Evolutionary conservation across 2,888 invertebrate species (phyloP), one percentile per base, ranked within the genome.

Genomic region (Palloptera scutellata): DNA sequence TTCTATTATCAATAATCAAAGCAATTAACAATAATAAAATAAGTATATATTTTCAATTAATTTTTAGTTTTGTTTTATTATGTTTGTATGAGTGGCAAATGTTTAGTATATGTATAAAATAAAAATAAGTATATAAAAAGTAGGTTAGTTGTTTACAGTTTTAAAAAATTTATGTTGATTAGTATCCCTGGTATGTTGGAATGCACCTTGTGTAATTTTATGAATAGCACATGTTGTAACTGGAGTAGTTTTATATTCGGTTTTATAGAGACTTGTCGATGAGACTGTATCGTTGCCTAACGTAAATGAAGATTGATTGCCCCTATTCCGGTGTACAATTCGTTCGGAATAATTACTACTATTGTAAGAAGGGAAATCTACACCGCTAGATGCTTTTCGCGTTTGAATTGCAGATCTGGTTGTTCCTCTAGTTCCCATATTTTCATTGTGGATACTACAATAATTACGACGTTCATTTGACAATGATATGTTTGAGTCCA

Each of bases 91-190:
- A 20, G 15, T 60, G n/a, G 41, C 40, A 17, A 60, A 60, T 60
- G 15, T 48, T 17, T n/a, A n/a, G 13, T 15, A 20, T 19, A n/a
- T 61, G 3, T 61, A 51, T 30, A 13, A 48, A 61, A 61, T 12
- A 6, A 11, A 4, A 59, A 12, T 48, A 45, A 30, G 17, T 42
- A 12, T 59, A 15, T 30, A 15, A 17, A 17, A 42, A 17, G 42
- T 19, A 13, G 13, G 20, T 58, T 64, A 64, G 12, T 64, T 64
- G 43, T 70, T 81, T 54, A 80, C 76, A 59, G 78, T 75, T 73
- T 92, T 88, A 82, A 93, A 95, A 83, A 93, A 94, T 82, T 92
- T 93, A 84, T 95, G 94, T 79, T 92, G 91, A 75, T 91, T 91
- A 12, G 94, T 92, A 82, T 95, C 93, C 72, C 94, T 88, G 40